These are phyloP conservation scores for Cyclina sinensis DNA, from an alignment of 1,140 invertebrate species.

Conservation along the genomic window DNA sequence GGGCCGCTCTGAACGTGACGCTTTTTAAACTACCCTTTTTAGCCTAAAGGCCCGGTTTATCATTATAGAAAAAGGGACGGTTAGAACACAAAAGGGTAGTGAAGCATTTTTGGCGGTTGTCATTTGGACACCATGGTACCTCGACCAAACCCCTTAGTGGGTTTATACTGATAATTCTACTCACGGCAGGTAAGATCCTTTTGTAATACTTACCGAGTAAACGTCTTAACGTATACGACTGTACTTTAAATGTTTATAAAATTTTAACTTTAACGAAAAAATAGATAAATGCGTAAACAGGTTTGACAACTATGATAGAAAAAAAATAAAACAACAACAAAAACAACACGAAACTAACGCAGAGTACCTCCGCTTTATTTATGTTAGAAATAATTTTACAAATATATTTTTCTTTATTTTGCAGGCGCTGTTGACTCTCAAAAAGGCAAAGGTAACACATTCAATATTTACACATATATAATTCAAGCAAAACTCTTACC, in stretches of 20 bases:
- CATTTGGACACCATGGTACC: conserved; percentile 2
- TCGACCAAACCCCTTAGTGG: not conserved
- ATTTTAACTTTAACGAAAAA: no score
- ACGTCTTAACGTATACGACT: no score
- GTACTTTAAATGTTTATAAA: no score
- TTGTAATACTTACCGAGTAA: not conserved
- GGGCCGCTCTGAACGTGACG: conserved; percentile 3
- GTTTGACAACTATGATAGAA: no score
- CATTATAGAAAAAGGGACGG: not conserved
- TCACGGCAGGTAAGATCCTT: not conserved
- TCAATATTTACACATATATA: no score
- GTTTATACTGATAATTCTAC: not conserved
- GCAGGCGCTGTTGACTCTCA: not conserved
- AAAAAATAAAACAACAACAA: not conserved
- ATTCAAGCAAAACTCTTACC: no score
- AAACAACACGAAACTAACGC: not conserved
- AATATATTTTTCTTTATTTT: not conserved
- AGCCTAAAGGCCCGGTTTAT: not conserved
- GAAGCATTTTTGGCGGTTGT: not conserved
- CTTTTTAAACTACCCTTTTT: conserved; percentile 20
- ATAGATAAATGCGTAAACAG: no score
- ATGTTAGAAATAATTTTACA: not conserved
- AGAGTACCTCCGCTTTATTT: not conserved
- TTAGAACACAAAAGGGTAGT: conserved; percentile 10
- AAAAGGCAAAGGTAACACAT: not conserved